Conservation (phyloP, 2,797 vertebrate species). For the Delichon dasypus region DNA sequence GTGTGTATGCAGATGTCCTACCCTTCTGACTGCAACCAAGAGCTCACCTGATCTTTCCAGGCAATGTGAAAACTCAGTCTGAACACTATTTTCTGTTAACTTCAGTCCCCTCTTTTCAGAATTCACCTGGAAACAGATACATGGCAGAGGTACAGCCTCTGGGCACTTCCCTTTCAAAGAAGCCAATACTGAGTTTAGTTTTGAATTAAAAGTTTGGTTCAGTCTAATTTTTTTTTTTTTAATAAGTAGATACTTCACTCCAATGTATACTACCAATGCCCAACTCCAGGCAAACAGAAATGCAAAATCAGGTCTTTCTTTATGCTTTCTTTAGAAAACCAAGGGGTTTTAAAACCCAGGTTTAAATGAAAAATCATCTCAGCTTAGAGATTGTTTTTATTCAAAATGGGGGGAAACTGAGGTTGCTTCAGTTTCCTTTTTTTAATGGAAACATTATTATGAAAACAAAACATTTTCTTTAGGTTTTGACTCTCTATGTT, state of each 20-base stretch:
- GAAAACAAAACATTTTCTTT: background rate
- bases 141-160: background rate
- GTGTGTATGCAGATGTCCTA: fast-evolving
- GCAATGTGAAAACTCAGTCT: background rate
- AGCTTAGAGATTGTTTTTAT: background rate
- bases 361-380: background rate
- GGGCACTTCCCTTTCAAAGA: background rate
- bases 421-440: background rate
- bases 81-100: background rate
- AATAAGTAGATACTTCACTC: background rate
- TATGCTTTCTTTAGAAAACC: background rate
- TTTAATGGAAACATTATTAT: background rate
- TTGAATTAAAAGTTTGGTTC: background rate
- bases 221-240: background rate
- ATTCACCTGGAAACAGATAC: background rate
- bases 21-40: background rate
- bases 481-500: background rate
- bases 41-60: background rate
- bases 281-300: background rate
- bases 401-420: background rate
- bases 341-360: background rate
- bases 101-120: background rate
- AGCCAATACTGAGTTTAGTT: background rate
- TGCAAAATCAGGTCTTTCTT: background rate
- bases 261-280: background rate